Percentiles rank a stretch among this genome's conserved stretches.
Evolutionary conservation across 2,888 invertebrate species (phyloP).

Genomic region (Agrotis segetum): DNA sequence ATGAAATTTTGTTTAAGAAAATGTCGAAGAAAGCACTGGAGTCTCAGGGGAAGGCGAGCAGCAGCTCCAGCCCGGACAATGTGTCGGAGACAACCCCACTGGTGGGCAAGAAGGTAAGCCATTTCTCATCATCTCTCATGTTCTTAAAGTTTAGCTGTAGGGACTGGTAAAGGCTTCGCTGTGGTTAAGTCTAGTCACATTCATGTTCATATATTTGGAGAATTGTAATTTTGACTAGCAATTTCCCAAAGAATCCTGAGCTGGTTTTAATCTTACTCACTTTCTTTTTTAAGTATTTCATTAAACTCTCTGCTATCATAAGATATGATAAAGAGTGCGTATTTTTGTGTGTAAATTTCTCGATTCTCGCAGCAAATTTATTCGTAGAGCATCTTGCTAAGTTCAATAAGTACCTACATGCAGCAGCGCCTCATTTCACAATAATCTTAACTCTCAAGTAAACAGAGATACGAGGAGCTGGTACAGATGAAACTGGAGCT

Average conservation of each 20-base stretch:
- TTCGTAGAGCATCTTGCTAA: neutral
- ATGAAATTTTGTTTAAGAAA: constrained; percentile 59
- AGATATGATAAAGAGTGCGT: neutral
- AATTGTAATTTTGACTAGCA: no score
- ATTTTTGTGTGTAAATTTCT: neutral
- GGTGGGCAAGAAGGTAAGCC: constrained; percentile 78
- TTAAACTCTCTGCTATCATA: neutral
- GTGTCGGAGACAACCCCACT: constrained; percentile 82
- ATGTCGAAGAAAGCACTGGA: constrained; percentile 76
- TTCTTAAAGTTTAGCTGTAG: neutral
- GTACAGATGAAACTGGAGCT: constrained; percentile 8
- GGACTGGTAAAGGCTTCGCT: no score
- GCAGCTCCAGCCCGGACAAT: constrained; percentile 50
- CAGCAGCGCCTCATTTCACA: neutral
- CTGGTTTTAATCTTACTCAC: neutral
- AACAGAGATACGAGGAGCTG: neutral
- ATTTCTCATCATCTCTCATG: neutral
- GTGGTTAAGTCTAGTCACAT: neutral
- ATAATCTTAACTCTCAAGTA: neutral
- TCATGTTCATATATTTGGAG: neutral
- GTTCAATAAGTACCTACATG: neutral
- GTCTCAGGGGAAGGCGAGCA: constrained; percentile 43
- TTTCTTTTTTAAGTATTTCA: neutral
- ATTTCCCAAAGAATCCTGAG: neutral
- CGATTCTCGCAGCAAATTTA: neutral